Evolutionary conservation across 2,888 invertebrate species (phyloP).

Genomic region (Silvanus unidentatus): DNA sequence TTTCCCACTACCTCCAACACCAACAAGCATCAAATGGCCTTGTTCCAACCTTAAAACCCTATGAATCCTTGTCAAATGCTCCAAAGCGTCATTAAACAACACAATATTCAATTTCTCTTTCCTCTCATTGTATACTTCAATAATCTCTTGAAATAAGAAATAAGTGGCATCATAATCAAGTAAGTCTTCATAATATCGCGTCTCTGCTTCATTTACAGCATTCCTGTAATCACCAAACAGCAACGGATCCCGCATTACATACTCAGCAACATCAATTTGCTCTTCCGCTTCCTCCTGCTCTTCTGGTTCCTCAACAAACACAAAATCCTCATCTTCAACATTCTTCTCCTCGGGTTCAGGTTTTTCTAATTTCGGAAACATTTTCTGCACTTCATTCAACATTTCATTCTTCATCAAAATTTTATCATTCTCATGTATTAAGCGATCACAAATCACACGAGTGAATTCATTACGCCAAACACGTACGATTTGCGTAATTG

Average conservation of each 20-base stretch:
- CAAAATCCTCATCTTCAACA: slow-evolving; percentile 24
- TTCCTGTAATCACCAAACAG: slow-evolving; percentile 86
- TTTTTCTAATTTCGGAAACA: slow-evolving; percentile 50
- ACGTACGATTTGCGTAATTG: slow-evolving; percentile 65
- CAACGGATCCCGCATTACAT: slow-evolving; percentile 73
- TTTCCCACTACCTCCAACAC: slow-evolving; percentile 88
- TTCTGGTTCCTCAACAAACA: slow-evolving; percentile 19
- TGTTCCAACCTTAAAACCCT: slow-evolving; percentile 76
- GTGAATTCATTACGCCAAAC: slow-evolving; percentile 90
- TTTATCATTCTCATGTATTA: slow-evolving; percentile 66
- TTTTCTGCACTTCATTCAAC: slow-evolving; percentile 54
- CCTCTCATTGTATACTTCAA: slow-evolving; percentile 79
- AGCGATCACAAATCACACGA: slow-evolving; percentile 80
- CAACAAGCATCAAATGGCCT: slow-evolving; percentile 80
- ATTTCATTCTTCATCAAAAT: slow-evolving; percentile 57
- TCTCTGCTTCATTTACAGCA: slow-evolving; percentile 72
- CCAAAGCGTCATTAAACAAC: slow-evolving; percentile 85
- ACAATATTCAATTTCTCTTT: slow-evolving; percentile 71
- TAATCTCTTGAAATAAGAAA: slow-evolving; percentile 81
- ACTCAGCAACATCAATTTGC: slow-evolving; percentile 52
- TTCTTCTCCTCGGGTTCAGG: slow-evolving; percentile 28
- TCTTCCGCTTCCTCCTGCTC: slow-evolving; percentile 37
- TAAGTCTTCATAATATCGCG: slow-evolving; percentile 80
- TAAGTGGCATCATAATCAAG: slow-evolving; percentile 86
- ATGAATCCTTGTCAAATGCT: slow-evolving; percentile 83